Base-by-base conservation (phyloP, 2,113 vertebrate species). In the Cyanocitta stelleri region DNA sequence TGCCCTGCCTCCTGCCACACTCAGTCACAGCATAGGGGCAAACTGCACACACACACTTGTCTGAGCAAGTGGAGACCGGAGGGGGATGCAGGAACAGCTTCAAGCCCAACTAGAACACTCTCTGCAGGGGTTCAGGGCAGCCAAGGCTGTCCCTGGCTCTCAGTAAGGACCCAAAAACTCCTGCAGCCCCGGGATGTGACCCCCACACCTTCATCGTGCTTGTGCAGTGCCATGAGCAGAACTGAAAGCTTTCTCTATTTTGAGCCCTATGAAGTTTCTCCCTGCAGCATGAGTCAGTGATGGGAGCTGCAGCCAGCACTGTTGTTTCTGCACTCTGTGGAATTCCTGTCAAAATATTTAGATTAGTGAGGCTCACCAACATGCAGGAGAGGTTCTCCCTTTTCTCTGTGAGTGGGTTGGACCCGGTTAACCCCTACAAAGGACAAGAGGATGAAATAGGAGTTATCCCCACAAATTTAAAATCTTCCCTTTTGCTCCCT, bases 281-380 rank as follows among this genome's bases (percentile, higher is more conserved):
- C 58, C 26, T 73, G 33, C 44, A 84, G 64, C 54, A 88, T 97
- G 93, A 96, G 61, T 94, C 92, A 96, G 81, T 83, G 89, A 69
- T 2, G 3, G 56, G 55, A 93, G 51, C 64, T 89, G 77, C 77
- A 90, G 95, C 85, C 86, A 94, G 37, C 35, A 46, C 43, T 87
- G 68, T 88, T 92, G 91, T 88, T 92, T 93, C 89, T 87, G 83
- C 30, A 44, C 88, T 92, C 73, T 3, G 2, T 94, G 73, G 69
- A 85, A 78, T 48, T 85, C 66, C 63, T 82, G 76, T 96, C 95
- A 96, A 94, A 97, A 95, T 96, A 94, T 96, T 97, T 94, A 96
- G 72, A 62, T 91, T 75, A 96, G 80, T 3, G 3, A 89, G 55
- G 58, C 71, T 90, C 61, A 90, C 85, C 73, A 87, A 75, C 46